Percentiles rank a stretch among this genome's conserved stretches.
These are phyloP conservation scores for Hyperoodon ampullatus DNA, from an alignment of 2,113 vertebrate species.

Conservation along the genomic window DNA sequence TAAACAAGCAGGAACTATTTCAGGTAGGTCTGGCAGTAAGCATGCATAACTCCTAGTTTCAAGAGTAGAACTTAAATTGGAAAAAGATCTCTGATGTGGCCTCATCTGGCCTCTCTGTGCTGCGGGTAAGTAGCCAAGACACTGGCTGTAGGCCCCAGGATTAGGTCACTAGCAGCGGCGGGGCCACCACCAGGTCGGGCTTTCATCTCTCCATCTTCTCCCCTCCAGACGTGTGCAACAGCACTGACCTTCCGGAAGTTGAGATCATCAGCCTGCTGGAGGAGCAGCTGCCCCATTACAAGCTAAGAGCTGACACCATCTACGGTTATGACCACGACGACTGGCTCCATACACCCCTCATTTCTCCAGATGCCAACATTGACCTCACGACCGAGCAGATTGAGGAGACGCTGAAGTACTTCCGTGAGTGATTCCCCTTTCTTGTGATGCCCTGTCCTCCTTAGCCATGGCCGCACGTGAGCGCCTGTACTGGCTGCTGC, in stretches of 20 bases:
- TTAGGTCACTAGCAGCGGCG: rapidly evolving
- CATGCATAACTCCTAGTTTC: not conserved
- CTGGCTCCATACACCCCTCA: constrained; percentile 97
- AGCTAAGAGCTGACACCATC: constrained; percentile 97
- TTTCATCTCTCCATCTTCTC: not conserved
- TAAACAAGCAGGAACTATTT: not conserved
- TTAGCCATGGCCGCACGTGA: rapidly evolving
- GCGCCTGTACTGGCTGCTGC: rapidly evolving
- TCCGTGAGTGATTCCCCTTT: constrained; percentile 90
- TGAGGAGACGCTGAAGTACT: constrained; percentile 98
- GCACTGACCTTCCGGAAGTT: constrained; percentile 97
- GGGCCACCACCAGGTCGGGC: rapidly evolving
- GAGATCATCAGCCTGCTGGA: constrained; percentile 99
- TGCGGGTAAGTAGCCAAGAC: not conserved
- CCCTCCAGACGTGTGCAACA: constrained; percentile 96
- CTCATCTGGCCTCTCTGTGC: not conserved
- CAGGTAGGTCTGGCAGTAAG: no score
- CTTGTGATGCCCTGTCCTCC: rapidly evolving
- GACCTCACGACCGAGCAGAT: constrained; percentile 97
- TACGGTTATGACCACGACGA: constrained; percentile 99
- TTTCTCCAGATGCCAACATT: constrained; percentile 91
- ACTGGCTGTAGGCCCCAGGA: rapidly evolving
- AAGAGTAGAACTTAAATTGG: not conserved
- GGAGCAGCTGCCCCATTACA: constrained; percentile 97
- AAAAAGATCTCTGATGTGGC: not conserved